A percentile compares a stretch with the other conserved stretches of the same genome.
phyloP scores from a whole-genome alignment of 2,113 vertebrate genomes.

The Xyliphius kryptos region DNA sequence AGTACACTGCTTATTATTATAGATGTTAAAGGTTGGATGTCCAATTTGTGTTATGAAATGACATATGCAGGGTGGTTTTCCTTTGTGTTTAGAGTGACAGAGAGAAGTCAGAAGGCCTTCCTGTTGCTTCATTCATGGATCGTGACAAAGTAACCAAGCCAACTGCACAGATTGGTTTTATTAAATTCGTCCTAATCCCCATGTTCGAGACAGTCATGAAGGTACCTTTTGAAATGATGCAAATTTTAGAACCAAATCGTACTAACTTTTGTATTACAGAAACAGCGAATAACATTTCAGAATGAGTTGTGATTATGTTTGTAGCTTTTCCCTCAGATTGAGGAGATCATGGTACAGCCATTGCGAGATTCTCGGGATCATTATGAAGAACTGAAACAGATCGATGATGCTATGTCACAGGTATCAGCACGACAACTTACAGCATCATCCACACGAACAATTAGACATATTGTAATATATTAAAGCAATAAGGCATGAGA shows the following conservation, averaged over 20 bases:
- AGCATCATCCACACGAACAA: constrained; percentile 7
- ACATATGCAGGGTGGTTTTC: neutral
- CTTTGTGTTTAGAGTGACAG: constrained; percentile 72
- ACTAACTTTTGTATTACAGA: too few relatives aligned
- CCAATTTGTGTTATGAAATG: too few relatives aligned
- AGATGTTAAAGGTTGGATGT: too few relatives aligned
- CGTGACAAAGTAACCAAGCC: constrained; percentile 96
- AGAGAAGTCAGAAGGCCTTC: constrained; percentile 97
- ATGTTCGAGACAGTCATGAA: constrained; percentile 78
- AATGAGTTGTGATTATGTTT: constrained; percentile 17
- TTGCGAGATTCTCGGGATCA: constrained; percentile 73
- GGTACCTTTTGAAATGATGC: constrained; percentile 47
- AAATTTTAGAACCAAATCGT: too few relatives aligned
- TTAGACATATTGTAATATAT: too few relatives aligned
- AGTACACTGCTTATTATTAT: too few relatives aligned
- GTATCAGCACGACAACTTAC: too few relatives aligned
- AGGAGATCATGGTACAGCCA: constrained; percentile 76
- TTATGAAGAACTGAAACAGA: constrained; percentile 75
- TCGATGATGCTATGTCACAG: constrained; percentile 74
- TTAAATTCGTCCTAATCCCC: constrained; percentile 76
- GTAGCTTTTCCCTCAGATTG: constrained; percentile 76
- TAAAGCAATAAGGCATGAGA: too few relatives aligned
- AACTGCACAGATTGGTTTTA: constrained; percentile 90
- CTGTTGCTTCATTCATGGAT: constrained; percentile 97
- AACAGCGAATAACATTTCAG: too few relatives aligned